A percentile compares a stretch with the other conserved stretches of the same genome.
Evolutionary conservation across 2,113 vertebrate genomes (phyloP).

Genomic region (Ranitomeya imitator): DNA sequence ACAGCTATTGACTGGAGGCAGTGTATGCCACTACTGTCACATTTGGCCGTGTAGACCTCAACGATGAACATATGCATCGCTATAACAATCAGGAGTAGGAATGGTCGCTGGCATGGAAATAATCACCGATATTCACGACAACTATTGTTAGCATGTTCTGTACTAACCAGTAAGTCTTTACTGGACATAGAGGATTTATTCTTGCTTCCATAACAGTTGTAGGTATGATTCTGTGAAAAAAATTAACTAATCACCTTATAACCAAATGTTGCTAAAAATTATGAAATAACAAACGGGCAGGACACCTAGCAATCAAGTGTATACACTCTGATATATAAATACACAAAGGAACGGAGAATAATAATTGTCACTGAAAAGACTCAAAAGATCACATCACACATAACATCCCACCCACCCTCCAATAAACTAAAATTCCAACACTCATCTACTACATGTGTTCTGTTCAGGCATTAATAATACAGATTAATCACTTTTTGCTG

Average conservation of each 20-base stretch:
- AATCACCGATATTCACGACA: neutral
- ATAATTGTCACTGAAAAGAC: too few species aligned
- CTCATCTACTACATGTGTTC: too few species aligned
- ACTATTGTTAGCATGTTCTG: neutral
- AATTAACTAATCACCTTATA: neutral
- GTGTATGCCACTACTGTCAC: neutral
- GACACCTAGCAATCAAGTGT: neutral
- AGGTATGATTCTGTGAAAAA: constrained; percentile 79
- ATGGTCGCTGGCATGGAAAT: neutral
- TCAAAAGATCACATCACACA: too few species aligned
- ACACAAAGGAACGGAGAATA: neutral
- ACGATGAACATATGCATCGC: neutral
- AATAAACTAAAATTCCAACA: too few species aligned
- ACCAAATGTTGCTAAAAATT: neutral
- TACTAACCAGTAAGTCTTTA: constrained; percentile 89
- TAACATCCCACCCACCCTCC: too few species aligned
- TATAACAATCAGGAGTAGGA: neutral
- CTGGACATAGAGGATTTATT: constrained; percentile 75
- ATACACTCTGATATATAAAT: too few species aligned
- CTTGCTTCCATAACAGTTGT: constrained; percentile 76
- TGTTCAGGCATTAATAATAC: too few species aligned
- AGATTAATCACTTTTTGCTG: too few species aligned
- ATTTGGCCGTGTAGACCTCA: neutral
- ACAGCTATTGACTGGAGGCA: neutral
- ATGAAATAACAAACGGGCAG: neutral